phyloP scores from a whole-genome alignment of 1,140 invertebrate species.

The Trachymyrmex cornetzi region DNA sequence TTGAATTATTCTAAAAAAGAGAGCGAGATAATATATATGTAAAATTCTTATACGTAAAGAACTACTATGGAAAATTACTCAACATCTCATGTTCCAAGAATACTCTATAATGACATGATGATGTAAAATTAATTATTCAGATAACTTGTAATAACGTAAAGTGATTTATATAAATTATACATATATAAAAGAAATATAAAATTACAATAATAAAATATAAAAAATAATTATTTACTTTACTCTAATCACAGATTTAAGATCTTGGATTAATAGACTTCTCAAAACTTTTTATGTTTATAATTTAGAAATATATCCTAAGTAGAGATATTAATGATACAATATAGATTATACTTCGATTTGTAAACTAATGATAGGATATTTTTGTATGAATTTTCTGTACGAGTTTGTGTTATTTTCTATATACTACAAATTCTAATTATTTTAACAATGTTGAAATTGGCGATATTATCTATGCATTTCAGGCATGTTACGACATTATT shows the following conservation, averaged over 20 bases:
- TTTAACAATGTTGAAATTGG: neutral
- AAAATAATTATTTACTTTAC: neutral
- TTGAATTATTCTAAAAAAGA: neutral
- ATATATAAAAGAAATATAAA: neutral
- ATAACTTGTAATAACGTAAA: neutral
- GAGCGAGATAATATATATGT: neutral
- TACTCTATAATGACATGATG: neutral
- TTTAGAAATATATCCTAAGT: neutral
- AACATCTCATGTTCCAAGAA: neutral
- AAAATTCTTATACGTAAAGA: neutral
- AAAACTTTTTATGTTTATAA: neutral
- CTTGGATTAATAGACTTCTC: neutral
- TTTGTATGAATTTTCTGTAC: neutral
- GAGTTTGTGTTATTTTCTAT: neutral
- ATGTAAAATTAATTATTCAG: conserved; percentile 16
- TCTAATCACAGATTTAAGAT: neutral
- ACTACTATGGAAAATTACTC: neutral
- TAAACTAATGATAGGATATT: neutral
- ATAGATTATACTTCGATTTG: neutral
- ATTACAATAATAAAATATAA: neutral
- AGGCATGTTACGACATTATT: no score
- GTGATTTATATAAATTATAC: neutral
- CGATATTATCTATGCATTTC: no score
- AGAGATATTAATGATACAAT: neutral
- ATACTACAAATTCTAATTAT: neutral